Evolutionary conservation across 1,140 invertebrate species (phyloP), one percentile per base, ranked within the genome.

Genomic region (Bombus waltoni): DNA sequence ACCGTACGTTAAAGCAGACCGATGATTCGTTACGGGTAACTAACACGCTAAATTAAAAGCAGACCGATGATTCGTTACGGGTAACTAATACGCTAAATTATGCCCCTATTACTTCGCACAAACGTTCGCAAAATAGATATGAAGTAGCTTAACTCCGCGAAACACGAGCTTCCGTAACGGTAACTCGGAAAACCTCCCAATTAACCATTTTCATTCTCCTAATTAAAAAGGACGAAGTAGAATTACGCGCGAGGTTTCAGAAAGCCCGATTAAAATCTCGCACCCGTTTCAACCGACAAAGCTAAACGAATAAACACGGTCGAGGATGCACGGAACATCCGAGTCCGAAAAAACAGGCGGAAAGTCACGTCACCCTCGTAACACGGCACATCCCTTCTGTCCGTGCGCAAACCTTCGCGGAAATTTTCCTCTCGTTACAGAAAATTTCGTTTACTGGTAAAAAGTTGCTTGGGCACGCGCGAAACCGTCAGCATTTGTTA

Each of bases 401-500:
- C 62, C n/a, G 53, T 44, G 22, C 1, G 13, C 59, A 25, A 66
- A 44, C 35, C 59, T 47, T 32, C 8, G 15, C 38, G 3, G 3
- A 47, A 35, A 80, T 47, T 47, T 62, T 65, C 25, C 65, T 47
- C n/a, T 38, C n/a, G 32, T 80, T 47, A 65, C 38, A 59, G 5
- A 32, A 65, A 86, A 25, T 32, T 70, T 11, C 6, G 38, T 8
- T 83, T 40, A 68, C 59, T 11, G 66, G 28, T 32, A 32, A 42
- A 35, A 70, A 70, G n/a, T 35, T 18, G 35, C 22, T 25, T 8
- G 65, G 18, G 5, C 59, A 32, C 59, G 47, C 74, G n/a, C 74
- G n/a, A 38, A 47, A 13, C 65, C 57, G 42, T 25, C 11, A 3
- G 40, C 22, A 35, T 86, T 80, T 77, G 76, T 89, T 89, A 83